Percentiles rank a stretch among this genome's conserved stretches.
Conservation (phyloP, 2,113 vertebrate species). For the Oncorhynchus kisutch region DNA sequence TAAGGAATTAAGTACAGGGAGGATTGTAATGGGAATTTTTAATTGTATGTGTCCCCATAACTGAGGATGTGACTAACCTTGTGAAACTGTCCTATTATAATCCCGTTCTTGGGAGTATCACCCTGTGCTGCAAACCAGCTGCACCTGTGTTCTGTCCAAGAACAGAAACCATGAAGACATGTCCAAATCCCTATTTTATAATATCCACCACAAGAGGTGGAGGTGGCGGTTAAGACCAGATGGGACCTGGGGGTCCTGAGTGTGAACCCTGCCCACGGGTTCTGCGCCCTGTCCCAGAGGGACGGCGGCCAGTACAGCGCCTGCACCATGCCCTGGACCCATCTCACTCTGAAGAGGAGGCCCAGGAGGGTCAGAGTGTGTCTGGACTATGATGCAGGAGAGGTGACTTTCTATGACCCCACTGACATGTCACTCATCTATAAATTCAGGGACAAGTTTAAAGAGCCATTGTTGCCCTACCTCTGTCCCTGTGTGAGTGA, state of each 20-base stretch:
- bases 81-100: no score
- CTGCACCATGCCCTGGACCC: conserved; percentile 25
- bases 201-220: conserved; percentile 12
- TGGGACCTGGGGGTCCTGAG: conserved; percentile 29
- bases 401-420: conserved; percentile 52
- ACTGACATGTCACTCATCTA: conserved; percentile 3
- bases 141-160: no score
- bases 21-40: no score
- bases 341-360: neutral
- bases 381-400: conserved; percentile 66
- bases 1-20: no score
- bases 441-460: conserved; percentile 8
- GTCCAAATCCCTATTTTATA: no score
- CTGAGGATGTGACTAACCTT: no score
- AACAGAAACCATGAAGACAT: no score
- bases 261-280: neutral
- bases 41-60: no score
- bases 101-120: no score
- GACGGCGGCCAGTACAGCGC: conserved; percentile 4
- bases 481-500: conserved; percentile 14
- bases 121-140: no score
- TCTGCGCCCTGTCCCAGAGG: conserved; percentile 17
- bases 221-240: conserved; percentile 7
- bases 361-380: conserved; percentile 58
- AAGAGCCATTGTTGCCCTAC: conserved; percentile 11